Base-by-base conservation (phyloP, 2,797 vertebrate genomes). In the Scyliorhinus canicula region DNA sequence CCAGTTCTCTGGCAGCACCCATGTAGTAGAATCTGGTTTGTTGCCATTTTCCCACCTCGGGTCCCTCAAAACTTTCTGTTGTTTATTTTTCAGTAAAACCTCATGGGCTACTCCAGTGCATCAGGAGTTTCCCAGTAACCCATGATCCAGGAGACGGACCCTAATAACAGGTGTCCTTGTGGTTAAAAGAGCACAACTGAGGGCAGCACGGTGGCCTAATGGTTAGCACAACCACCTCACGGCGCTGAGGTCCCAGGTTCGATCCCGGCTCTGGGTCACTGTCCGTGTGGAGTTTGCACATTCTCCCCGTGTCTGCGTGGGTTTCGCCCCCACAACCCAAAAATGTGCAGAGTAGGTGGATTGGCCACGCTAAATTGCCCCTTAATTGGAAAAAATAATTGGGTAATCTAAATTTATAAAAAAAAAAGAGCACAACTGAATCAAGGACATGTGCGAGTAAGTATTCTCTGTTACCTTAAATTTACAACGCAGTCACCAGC, bases 381-480 rank as follows among this genome's bases (percentile, higher is more conserved):
- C n/a, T n/a, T n/a, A n/a, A n/a, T n/a, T n/a, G n/a, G n/a, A n/a
- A n/a, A n/a, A n/a, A n/a, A n/a, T n/a, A n/a, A n/a, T n/a, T n/a
- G n/a, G n/a, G n/a, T n/a, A n/a, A n/a, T n/a, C n/a, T n/a, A n/a
- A n/a, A n/a, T n/a, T n/a, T n/a, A n/a, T n/a, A n/a, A n/a, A n/a
- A n/a, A n/a, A n/a, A 91, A 44, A 91, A 63, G 88, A 7, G 44
- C 40, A 63, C 57, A 44, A 44, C 7, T 63, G 88, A 91, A 91
- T 91, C n/a, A 91, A 91, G 57, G 57, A 40, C 21, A 63, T 11
- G 57, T 91, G 19, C 21, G 44, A 40, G 44, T 40, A 63, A 0
- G 35, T 40, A 63, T 40, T 91, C 77, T 79, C 77, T 91, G 57
- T 91, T 63, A 91, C 24, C 57, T 91, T n/a, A 63, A 91, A n/a